Conservation (phyloP, 1,140 invertebrate genomes). For the Caerostris darwini region DNA sequence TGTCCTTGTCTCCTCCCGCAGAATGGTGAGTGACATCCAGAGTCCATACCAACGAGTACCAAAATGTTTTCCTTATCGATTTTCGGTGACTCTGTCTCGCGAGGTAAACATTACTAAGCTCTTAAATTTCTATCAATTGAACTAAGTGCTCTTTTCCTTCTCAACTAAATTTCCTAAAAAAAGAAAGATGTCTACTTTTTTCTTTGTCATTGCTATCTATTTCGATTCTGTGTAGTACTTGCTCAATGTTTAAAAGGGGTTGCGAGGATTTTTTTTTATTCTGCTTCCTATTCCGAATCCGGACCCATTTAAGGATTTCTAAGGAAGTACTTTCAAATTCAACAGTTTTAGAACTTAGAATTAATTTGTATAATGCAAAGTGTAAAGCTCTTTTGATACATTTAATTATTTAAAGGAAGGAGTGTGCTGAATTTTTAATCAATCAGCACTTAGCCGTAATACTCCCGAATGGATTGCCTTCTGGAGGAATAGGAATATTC, state of each 20-base stretch:
- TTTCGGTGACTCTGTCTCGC: constrained; percentile 8
- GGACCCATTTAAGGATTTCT: neutral
- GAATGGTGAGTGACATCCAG: constrained; percentile 22
- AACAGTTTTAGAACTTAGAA: neutral
- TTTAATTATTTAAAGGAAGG: neutral
- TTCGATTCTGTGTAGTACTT: neutral
- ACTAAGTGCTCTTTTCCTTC: constrained; percentile 35
- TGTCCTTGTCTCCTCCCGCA: neutral
- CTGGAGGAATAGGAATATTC: no score
- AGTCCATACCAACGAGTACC: neutral
- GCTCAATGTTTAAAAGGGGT: neutral
- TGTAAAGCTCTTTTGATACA: neutral
- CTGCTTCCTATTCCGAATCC: no score
- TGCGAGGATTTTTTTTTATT: neutral
- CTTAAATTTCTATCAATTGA: constrained; percentile 54
- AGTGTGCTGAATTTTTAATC: no score
- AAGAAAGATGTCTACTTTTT: neutral
- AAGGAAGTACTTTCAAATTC: neutral
- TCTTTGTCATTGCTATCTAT: neutral
- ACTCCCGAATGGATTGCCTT: no score
- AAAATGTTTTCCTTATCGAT: constrained; percentile 44
- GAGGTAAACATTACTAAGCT: constrained; percentile 44
- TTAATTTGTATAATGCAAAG: neutral
- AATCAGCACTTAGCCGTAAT: no score
- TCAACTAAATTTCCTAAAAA: neutral